Evolutionary conservation across 2,888 invertebrate genomes (phyloP).

Genomic region (Hedya salicella): DNA sequence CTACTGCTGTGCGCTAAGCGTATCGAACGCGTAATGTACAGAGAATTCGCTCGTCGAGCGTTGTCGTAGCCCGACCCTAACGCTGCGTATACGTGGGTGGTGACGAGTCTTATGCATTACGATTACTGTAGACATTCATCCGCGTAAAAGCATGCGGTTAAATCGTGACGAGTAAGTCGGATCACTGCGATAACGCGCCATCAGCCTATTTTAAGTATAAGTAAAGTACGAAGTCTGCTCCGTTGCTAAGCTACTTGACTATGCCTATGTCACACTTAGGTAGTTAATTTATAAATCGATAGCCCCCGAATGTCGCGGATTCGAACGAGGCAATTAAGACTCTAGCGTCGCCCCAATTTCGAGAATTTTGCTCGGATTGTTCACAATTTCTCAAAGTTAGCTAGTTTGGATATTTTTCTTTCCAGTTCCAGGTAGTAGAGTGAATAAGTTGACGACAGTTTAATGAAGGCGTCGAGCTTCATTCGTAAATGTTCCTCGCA

Average conservation of each 20-base stretch:
- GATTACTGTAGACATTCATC: too few relatives aligned
- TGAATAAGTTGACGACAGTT: constrained; percentile 30
- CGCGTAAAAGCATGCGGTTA: too few relatives aligned
- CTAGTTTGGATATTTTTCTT: constrained; percentile 29
- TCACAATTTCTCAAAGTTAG: constrained; percentile 25
- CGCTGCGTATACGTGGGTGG: too few relatives aligned
- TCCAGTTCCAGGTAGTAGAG: constrained; percentile 3
- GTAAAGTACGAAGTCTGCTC: too few relatives aligned
- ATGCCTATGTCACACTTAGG: constrained; percentile 10
- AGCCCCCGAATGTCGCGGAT: constrained; percentile 19
- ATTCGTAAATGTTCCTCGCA: constrained; percentile 7
- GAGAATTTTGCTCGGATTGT: constrained; percentile 17
- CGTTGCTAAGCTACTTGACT: background rate
- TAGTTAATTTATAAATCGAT: constrained; percentile 27
- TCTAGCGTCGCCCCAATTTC: constrained; percentile 18
- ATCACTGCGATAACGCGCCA: too few relatives aligned
- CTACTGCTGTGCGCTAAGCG: too few relatives aligned
- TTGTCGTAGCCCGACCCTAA: too few relatives aligned
- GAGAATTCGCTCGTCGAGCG: too few relatives aligned
- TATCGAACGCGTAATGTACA: too few relatives aligned
- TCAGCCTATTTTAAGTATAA: too few relatives aligned
- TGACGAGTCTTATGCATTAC: too few relatives aligned
- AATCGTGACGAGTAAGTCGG: too few relatives aligned
- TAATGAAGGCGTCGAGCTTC: constrained; percentile 25
- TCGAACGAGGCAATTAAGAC: constrained; percentile 23